Evolutionary conservation across 2,797 vertebrate species (phyloP), one percentile per base, ranked within the genome.

Genomic region (Sarcoramphus papa): DNA sequence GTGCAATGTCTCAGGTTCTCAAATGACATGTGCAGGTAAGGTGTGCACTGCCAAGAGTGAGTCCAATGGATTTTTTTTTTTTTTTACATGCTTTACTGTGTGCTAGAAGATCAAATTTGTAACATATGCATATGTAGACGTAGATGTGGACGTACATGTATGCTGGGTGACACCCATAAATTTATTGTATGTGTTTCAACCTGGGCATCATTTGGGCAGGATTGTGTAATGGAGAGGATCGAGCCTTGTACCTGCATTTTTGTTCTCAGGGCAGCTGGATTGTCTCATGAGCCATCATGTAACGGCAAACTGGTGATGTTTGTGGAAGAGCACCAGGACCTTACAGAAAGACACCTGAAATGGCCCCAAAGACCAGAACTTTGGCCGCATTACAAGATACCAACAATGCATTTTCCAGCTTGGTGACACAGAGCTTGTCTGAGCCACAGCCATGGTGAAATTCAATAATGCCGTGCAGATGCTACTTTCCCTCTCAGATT

Each of bases 401-500:
- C 12, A 57, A 18, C 10, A 35, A 17, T n/a, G 14, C 0, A 0
- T 37, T 7, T 3, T 40, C 17, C 22, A 37, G 5, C 22, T 4
- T 60, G 45, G 35, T 60, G 40, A 35, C 40, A 86, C 18, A 35
- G 16, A 68, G 19, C 14, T 80, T 45, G 2, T 30, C 37, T 27
- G 22, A 59, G 18, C 20, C 35, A 67, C 24, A 67, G 14, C 7
- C 8, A 24, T 10, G 9, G 6, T 1, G 4, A 86, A 70, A 53
- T 14, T n/a, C 43, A 54, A 3, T 15, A 51, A 40, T 35, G 19
- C 3, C 21, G 14, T 5, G 24, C 11, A 60, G 17, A 27, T 25
- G 12, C 2, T 6, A 19, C 28, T 41, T 87, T 57, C 20, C 5
- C 11, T 53, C 41, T 60, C 60, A 56, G 10, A 60, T 81, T 80